Base-by-base conservation (phyloP, 2,888 invertebrate species). In the Erebia ligea region DNA sequence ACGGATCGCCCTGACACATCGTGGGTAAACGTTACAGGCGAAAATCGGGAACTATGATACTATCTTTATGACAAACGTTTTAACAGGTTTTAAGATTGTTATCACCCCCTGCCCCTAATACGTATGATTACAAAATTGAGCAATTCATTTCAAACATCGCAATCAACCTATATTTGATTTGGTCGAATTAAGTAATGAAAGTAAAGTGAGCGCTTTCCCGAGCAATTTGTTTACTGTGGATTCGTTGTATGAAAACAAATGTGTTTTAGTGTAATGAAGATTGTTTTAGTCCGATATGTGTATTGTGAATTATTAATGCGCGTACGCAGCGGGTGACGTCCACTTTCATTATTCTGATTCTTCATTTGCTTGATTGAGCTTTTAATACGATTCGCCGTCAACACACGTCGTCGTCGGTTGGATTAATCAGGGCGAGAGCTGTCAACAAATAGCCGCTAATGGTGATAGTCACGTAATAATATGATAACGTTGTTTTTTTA, bases 341-440 rank as follows among this genome's bases (percentile, higher is more conserved):
- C 84, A 82, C 85, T 85, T 91, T 84, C 91, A 92, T 93, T 92
- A 93, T 91, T 88, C 90, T 89, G 92, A 92, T 92, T 93, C 92
- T 89, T 91, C 93, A 93, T 93, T 93, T 93, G 84, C 87, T 92
- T 93, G 93, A 93, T 93, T 92, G 90, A 92, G 92, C 92, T 92
- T 93, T 93, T 92, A 93, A 92, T 92, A 88, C 87, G 89, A 90
- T 90, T 91, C 86, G 86, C 89, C 89, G 90, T 88, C 90, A 86
- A 85, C 88, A 85, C 86, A 85, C 84, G 84, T 54, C 21, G 21
- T 81, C 83, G 86, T 82, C 58, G 21, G 21, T 78, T 78, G 87
- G 87, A 89, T 90, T 92, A 91, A 91, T 91, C 90, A 88, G 83
- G 78, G 84, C 84, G 83, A 87, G 86, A 84, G 86, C 84, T 86